A percentile compares a stretch with the other conserved stretches of the same genome.
phyloP scores from a whole-genome alignment of 2,797 vertebrate genomes.

The Peromyscus attwateri region DNA sequence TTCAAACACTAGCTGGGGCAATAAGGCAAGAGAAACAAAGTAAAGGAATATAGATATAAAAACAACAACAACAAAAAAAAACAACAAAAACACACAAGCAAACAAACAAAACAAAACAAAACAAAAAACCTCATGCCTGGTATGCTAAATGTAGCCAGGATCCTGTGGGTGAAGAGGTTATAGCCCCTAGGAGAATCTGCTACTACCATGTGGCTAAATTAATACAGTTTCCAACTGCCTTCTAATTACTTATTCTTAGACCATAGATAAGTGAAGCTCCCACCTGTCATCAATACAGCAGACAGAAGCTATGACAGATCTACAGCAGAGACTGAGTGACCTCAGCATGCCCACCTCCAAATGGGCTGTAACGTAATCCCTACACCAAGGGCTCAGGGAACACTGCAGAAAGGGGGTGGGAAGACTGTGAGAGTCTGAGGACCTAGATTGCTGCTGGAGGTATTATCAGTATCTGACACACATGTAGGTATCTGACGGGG shows the following conservation, averaged over 20 bases:
- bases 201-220: neutral
- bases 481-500: neutral
- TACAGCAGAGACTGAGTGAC: neutral
- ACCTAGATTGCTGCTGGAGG: neutral
- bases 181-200: neutral
- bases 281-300: neutral
- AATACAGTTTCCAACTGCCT: neutral
- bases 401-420: neutral
- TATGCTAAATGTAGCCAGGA: neutral
- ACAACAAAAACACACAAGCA: neutral
- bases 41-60: too few species aligned
- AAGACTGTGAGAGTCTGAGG: neutral
- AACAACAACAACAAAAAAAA: too few species aligned
- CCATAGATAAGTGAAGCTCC: neutral
- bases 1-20: too few species aligned
- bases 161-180: neutral
- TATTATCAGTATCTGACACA: too few species aligned
- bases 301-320: neutral
- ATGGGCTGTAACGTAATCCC: neutral
- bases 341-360: neutral
- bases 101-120: too few species aligned
- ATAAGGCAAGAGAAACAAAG: too few species aligned
- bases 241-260: neutral
- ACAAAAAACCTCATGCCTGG: neutral
- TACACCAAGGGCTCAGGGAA: neutral